Conservation (phyloP, 2,113 vertebrate genomes). For the Cryptomyrus ogoouensis region DNA sequence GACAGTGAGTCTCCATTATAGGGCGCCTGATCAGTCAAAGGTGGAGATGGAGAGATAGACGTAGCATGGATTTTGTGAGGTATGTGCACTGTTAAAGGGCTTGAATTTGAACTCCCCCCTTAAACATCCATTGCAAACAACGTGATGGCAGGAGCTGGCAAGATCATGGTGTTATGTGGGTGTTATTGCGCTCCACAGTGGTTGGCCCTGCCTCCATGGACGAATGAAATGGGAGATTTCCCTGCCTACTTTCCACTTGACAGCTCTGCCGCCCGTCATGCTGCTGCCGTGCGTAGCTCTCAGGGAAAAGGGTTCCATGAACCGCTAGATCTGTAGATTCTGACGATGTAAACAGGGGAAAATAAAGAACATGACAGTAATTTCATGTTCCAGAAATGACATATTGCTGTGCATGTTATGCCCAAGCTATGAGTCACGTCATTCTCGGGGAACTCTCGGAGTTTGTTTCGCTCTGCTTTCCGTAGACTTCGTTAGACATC, state of each 20-base stretch:
- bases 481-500: constrained; percentile 42
- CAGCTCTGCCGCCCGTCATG: neutral
- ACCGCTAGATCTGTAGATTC: neutral
- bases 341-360: constrained; percentile 3
- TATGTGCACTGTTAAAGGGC: neutral
- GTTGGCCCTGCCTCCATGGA: neutral
- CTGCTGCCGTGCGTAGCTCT: neutral
- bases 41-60: neutral
- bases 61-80: neutral
- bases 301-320: neutral
- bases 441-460: constrained; percentile 35
- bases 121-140: neutral
- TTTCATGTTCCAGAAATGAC: constrained; percentile 44
- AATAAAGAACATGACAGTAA: constrained; percentile 37
- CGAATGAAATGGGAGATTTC: neutral
- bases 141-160: neutral
- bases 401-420: constrained; percentile 56
- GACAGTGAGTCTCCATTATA: neutral
- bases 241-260: neutral
- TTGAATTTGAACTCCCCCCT: neutral
- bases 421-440: constrained; percentile 50
- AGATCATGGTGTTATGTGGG: neutral
- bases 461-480: constrained; percentile 44
- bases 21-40: neutral
- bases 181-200: neutral